Base-by-base conservation (phyloP, 2,888 invertebrate genomes). In the Euplagia quadripunctaria region DNA sequence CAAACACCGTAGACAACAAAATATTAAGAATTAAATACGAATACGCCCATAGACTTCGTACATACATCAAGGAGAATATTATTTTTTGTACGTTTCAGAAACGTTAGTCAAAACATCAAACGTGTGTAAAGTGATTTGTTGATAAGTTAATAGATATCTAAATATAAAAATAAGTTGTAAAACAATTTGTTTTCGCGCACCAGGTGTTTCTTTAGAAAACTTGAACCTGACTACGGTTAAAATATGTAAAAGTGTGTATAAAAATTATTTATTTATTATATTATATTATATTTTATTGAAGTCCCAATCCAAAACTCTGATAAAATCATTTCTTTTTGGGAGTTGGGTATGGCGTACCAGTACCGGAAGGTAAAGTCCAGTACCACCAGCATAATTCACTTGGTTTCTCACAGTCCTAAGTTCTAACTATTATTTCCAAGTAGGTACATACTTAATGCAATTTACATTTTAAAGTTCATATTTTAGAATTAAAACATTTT, bases 81-180 rank as follows among this genome's bases (percentile, higher is more conserved):
- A 91, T 91, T 89, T 91, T 90, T 90, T 90, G 89, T 92, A 92
- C 86, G 90, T 91, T 82, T 84, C 81, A 74, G 82, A 83, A 85
- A 80, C 84, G 76, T 76, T 72, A 82, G 63, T 67, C 43, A 71
- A 77, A 73, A 74, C 73, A 79, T 78, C 49, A 75, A 79, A 80
- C 83, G 73, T 83, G 75, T 85, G 78, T 82, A 84, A 82, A 80
- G 74, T 78, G 71, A 79, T 79, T 74, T 82, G 78, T 79, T 76
- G 66, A 71, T 79, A 84, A 79, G 72, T 77, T 81, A 74, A 79
- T 79, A 81, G 78, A 80, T 77, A 79, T 70, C 61, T 77, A 76
- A 79, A 69, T 82, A 67, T 58, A 84, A 86, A 77, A 74, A 80
- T 79, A 85, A 77, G 64, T 80, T 82, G 79, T 87, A 82, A 86